phyloP scores from a whole-genome alignment of 2,888 invertebrate genomes.

The Teleiodes luculella region DNA sequence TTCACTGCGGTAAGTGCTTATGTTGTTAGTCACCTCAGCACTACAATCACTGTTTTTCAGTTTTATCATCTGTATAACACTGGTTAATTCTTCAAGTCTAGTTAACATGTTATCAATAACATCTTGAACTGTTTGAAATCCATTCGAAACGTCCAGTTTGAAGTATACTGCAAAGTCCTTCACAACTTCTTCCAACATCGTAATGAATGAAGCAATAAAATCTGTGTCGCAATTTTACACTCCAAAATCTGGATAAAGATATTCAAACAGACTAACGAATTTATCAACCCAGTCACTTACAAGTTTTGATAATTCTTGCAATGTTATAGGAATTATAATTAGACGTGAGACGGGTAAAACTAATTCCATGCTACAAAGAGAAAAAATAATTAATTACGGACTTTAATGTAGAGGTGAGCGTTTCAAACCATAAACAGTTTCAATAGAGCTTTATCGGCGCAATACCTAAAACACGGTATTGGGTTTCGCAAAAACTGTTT shows the following conservation, averaged over 20 bases:
- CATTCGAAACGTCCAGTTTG: slow-evolving; percentile 73
- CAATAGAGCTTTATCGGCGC: too few species aligned
- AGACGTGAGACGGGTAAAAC: not conserved
- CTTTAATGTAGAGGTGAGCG: too few species aligned
- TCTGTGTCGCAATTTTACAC: slow-evolving; percentile 25
- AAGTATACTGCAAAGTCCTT: slow-evolving; percentile 77
- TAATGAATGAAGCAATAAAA: not conserved
- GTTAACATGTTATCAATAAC: slow-evolving; percentile 83
- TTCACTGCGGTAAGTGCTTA: slow-evolving; percentile 71
- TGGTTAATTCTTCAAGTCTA: slow-evolving; percentile 81
- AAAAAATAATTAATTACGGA: too few species aligned
- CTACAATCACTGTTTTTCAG: slow-evolving; percentile 66
- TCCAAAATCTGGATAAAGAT: slow-evolving; percentile 69
- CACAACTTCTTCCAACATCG: slow-evolving; percentile 74
- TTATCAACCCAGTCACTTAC: slow-evolving; percentile 57
- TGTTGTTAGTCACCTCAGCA: slow-evolving; percentile 70
- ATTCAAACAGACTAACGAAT: slow-evolving; percentile 56
- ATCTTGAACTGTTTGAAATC: slow-evolving; percentile 79
- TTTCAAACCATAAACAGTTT: too few species aligned
- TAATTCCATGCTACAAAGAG: too few species aligned
- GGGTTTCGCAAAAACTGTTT: too few species aligned
- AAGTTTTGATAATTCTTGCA: slow-evolving; percentile 57
- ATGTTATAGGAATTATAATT: slow-evolving; percentile 46
- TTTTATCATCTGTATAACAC: slow-evolving; percentile 78
- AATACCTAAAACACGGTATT: too few species aligned